Base-by-base conservation (phyloP, 2,797 vertebrate species). In the Rhinogobio ventralis region DNA sequence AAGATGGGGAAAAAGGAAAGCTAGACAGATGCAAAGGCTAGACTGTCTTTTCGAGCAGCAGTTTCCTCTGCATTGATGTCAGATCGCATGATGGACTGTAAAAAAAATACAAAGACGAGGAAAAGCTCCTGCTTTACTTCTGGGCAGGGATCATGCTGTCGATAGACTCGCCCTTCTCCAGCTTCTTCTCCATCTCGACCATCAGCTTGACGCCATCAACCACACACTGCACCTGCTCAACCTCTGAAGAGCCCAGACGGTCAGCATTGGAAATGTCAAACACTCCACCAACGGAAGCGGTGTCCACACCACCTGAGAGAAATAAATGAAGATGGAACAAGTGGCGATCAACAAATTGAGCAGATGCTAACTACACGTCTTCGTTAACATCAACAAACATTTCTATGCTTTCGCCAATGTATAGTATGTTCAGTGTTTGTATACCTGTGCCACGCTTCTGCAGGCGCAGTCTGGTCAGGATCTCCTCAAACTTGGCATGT, bases 151-250 rank as follows among this genome's bases (percentile, higher is more conserved):
- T 94, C 95, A 95, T 95, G 93, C 92, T 91, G 67, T 95, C 95
- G 20, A 95, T 93, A 85, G 94, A 5, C 78, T 95, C 93, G 66
- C 94, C 95, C 88, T 97, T 96, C 88, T 97, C 96, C 89, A 97
- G 92, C 83, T 95, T 95, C 95, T 97, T 97, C 93, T 97, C 96
- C 96, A 97, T 96, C 89, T 97, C 96, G 76, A 97, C 88, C 96
- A 97, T 96, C 69, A 97, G 93, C 90, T 97, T 97, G 55, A 97
- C 96, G 0, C 96, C 96, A 1, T 97, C 96, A 10, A 97, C 96
- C 89, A 97, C 96, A 91, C 96, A 93, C 94, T 97, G 96, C 84
- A 97, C 96, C 90, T 97, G 96, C 0, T 95, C 93, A 3, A 97
- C 96, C 91, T 97, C 96, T 0, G 96, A 97, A 71, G 93, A 95